Evolutionary conservation across 2,113 vertebrate species (phyloP).

Genomic region (Syrrhaptes paradoxus): DNA sequence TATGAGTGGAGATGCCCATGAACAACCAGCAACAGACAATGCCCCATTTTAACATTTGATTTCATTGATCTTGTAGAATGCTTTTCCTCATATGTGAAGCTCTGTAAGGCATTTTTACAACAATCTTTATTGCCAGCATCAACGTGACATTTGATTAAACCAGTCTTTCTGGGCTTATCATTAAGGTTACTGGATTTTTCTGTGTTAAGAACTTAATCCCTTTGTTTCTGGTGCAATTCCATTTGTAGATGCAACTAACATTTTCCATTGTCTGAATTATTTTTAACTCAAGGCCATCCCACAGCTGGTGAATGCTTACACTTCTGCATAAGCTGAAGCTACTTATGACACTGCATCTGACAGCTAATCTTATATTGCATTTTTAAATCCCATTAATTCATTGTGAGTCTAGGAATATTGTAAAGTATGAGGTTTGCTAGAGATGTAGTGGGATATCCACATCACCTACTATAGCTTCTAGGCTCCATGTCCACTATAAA

Average conservation of each 20-base stretch:
- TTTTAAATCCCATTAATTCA: neutral
- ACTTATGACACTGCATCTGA: neutral
- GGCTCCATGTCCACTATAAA: neutral
- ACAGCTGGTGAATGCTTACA: neutral
- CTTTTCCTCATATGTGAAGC: neutral
- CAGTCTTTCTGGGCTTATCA: slow-evolving; percentile 17
- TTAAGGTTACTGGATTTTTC: slow-evolving; percentile 45
- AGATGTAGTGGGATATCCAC: neutral
- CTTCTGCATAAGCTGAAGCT: neutral
- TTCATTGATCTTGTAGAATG: neutral
- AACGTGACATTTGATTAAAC: slow-evolving; percentile 56
- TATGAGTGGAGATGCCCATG: neutral
- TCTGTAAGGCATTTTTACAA: neutral
- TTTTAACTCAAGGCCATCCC: neutral
- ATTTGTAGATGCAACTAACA: slow-evolving; percentile 22
- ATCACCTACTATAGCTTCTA: neutral
- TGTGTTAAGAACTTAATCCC: slow-evolving; percentile 53
- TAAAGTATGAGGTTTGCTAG: neutral
- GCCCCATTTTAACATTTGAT: neutral
- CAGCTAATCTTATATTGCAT: neutral
- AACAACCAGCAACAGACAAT: neutral
- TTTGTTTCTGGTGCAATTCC: slow-evolving; percentile 48
- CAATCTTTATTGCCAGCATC: slow-evolving; percentile 2
- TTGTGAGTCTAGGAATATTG: neutral
- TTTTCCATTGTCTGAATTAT: slow-evolving; percentile 26